Conservation (phyloP, 1,140 invertebrate genomes). For the Drosophila pectinifera region DNA sequence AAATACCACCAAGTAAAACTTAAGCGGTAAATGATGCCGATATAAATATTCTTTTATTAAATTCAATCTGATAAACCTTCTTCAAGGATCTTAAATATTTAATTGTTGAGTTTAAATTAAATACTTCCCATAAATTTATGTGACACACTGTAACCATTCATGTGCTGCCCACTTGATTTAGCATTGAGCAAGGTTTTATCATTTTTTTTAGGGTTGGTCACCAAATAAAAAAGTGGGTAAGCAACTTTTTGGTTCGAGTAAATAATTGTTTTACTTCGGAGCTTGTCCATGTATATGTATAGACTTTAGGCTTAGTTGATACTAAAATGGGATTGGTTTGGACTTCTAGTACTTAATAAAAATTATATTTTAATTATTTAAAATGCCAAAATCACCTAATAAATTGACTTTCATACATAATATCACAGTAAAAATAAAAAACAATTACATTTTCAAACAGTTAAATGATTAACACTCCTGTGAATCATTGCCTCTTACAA, state of each 20-base stretch:
- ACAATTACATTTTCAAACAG: neutral
- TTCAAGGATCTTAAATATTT: too few relatives aligned
- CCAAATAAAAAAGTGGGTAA: constrained; percentile 40
- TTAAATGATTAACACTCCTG: neutral
- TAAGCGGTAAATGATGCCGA: too few relatives aligned
- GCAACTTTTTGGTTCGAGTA: constrained; percentile 25
- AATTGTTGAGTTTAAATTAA: too few relatives aligned
- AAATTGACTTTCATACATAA: neutral
- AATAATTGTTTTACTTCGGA: constrained; percentile 28
- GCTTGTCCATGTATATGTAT: constrained; percentile 6
- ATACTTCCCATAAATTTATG: neutral
- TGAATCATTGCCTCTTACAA: constrained; percentile 12
- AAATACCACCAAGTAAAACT: too few relatives aligned
- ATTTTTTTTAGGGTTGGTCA: constrained; percentile 40
- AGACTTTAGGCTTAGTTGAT: neutral
- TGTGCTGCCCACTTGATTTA: constrained; percentile 12
- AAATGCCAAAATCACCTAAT: too few relatives aligned
- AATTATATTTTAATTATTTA: neutral
- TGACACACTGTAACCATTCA: constrained; percentile 25
- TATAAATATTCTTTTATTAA: neutral
- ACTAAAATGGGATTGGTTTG: constrained; percentile 6
- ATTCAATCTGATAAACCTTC: too few relatives aligned
- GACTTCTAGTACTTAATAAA: neutral
- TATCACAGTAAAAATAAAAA: neutral
- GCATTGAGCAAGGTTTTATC: constrained; percentile 27